A percentile compares a stretch with the other conserved stretches of the same genome.
These are phyloP conservation scores for Lichenostomus cassidix DNA, from an alignment of 2,113 vertebrate species.

Conservation along the genomic window DNA sequence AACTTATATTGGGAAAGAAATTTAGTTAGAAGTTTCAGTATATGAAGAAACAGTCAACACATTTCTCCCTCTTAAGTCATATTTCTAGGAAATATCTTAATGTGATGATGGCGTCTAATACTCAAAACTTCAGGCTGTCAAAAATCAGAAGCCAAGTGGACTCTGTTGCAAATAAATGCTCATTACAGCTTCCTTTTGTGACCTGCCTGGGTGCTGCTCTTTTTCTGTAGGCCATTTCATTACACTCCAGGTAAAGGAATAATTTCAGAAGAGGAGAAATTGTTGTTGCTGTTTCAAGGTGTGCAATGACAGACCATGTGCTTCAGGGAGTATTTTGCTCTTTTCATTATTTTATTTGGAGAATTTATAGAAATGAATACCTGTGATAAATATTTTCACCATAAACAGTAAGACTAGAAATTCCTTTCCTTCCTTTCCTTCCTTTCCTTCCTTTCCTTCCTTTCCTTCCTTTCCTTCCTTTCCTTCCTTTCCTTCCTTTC, in stretches of 20 bases:
- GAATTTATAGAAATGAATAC: background rate
- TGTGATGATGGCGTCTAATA: background rate
- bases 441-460: no score
- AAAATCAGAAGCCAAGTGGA: background rate
- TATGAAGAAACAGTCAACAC: accelerated
- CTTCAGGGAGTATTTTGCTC: background rate
- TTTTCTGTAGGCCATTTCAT: background rate
- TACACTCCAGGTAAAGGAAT: background rate
- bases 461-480: no score
- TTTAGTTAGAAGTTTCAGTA: background rate
- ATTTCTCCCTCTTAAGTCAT: background rate
- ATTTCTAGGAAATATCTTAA: background rate
- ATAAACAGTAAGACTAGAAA: background rate
- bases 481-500: no score
- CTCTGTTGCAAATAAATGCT: background rate
- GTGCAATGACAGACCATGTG: accelerated
- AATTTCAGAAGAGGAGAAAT: background rate
- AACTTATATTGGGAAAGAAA: background rate
- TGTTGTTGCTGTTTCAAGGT: background rate
- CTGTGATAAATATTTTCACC: background rate
- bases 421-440: no score
- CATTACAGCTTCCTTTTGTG: background rate
- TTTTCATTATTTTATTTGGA: background rate
- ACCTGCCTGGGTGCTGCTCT: background rate
- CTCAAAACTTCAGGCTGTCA: background rate